Evolutionary conservation across 2,888 invertebrate genomes (phyloP), one percentile per base, ranked within the genome.

Genomic region (Agrilus biguttatus): DNA sequence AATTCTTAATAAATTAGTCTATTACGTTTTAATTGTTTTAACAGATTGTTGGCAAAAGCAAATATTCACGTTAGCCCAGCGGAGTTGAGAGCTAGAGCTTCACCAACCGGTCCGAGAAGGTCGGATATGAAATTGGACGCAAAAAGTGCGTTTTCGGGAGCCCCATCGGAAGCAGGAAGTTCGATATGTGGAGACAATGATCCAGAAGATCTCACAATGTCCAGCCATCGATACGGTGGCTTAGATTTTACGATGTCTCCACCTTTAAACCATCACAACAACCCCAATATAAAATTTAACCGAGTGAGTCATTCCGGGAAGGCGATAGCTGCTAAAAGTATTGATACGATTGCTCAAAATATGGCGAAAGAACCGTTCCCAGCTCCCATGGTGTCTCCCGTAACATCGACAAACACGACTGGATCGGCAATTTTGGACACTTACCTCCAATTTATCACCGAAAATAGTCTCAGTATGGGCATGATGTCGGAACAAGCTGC

Each of bases 51-150:
- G 49, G 87, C 88, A 33, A 90, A 90, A 63, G 89, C 89, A 0
- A 89, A 89, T 8, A 86, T 89, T 8, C 88, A 87, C 63, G 85
- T 88, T 41, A 83, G 83, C 7, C 78, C 88, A 0, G 87, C 88
- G 14, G 88, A 89, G 59, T 64, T 89, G 17, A 69, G 87, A 33
- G 88, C 89, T 0, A 73, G 89, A 23, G 87, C 88, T 0, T 89
- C 89, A 0, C 88, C 89, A 1, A 89, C 89, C 2, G 87, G 88
- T 4, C 83, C 84, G 3, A 71, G 82, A 12, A 73, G 83, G 37
- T 80, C 80, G 8, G 85, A 85, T 60, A 77, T 83, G 54, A 80
- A 86, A 58, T 65, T 88, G 51, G 87, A 88, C 57, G 75, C 85
- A 28, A 82, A 86, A n/a, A 67, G 74, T 46, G 71, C 70, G 6